Conservation (phyloP, 2,113 vertebrate genomes). For the Glaucidium brasilianum region DNA sequence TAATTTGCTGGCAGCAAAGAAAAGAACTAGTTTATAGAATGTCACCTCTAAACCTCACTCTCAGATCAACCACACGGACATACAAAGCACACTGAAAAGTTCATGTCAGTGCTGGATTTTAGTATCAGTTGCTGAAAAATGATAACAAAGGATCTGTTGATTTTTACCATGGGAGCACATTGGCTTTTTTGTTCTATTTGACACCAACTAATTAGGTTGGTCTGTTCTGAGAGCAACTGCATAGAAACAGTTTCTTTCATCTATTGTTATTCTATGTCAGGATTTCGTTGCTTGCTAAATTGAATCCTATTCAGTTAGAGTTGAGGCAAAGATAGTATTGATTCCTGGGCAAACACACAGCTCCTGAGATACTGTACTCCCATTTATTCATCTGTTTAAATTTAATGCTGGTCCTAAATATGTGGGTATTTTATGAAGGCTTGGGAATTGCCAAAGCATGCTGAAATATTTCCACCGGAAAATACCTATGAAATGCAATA, state of each 20-base stretch:
- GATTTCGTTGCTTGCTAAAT: background rate
- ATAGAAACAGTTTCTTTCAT: background rate
- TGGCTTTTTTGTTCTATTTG: conserved; percentile 3
- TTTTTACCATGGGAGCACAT: background rate
- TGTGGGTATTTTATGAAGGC: background rate
- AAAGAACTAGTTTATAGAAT: background rate
- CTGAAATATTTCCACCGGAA: background rate
- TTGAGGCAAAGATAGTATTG: background rate
- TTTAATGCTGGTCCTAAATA: background rate
- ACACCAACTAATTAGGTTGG: background rate
- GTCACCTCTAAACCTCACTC: background rate
- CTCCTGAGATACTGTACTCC: background rate
- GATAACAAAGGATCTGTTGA: background rate
- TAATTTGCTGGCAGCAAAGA: background rate
- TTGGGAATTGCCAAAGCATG: background rate
- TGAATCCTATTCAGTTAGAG: background rate
- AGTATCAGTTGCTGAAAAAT: background rate
- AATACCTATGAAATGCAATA: background rate
- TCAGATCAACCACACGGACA: background rate
- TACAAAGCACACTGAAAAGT: background rate
- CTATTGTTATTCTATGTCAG: background rate
- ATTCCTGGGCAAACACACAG: background rate
- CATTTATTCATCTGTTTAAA: background rate
- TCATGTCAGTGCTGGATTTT: background rate
- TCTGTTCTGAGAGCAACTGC: background rate